These are phyloP conservation scores for Manis javanica DNA, from an alignment of 2,797 vertebrate genomes.

Conservation along the genomic window DNA sequence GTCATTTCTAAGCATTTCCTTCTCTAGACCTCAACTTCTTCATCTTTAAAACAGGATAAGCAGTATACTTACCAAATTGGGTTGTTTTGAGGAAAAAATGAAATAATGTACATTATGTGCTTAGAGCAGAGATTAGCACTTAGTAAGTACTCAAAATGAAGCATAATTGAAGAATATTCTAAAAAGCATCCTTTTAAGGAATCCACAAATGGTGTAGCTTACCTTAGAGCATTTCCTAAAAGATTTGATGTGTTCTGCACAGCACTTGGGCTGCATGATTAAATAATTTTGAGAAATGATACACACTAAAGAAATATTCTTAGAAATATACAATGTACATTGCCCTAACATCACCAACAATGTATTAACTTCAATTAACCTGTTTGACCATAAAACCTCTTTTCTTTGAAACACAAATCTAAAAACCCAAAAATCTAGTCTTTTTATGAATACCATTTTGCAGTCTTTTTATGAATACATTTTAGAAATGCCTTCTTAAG, in stretches of 20 bases:
- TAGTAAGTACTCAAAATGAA: not conserved
- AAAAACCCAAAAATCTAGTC: not conserved
- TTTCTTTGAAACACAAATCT: not conserved
- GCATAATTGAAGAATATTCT: not conserved
- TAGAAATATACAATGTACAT: not conserved
- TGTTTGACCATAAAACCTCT: not conserved
- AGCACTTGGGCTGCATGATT: not conserved
- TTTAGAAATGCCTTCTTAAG: not conserved
- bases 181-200: not conserved
- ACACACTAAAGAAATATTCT: not conserved
- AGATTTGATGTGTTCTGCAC: not conserved
- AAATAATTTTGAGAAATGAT: slow-evolving; percentile 10
- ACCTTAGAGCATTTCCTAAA: not conserved
- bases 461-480: not conserved
- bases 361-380: not conserved
- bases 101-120: not conserved
- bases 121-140: not conserved
- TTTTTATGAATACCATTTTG: not conserved
- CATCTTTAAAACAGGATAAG: not conserved
- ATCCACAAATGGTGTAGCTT: not conserved
- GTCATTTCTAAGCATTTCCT: not conserved
- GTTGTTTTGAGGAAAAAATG: not conserved
- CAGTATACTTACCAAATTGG: not conserved
- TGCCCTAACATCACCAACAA: not conserved
- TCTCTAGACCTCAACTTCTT: not conserved